Conservation (phyloP, 2,888 invertebrate species). For the Calephelis perditalis region DNA sequence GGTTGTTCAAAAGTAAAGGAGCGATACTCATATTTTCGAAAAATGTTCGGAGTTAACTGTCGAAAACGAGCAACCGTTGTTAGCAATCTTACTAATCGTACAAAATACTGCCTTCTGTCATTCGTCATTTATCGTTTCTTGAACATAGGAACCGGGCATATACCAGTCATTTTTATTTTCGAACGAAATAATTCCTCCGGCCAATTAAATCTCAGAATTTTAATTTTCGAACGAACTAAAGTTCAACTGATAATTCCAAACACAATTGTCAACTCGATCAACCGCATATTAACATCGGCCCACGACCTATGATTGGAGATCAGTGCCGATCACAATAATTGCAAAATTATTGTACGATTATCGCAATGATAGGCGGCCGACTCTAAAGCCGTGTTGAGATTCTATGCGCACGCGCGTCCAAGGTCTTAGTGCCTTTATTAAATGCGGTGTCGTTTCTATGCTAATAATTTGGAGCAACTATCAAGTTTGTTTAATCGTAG, state of each 20-base stretch:
- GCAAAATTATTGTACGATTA: conserved; percentile 19
- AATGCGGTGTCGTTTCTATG: conserved; percentile 55
- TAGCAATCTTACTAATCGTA: too few species aligned
- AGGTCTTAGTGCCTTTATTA: conserved; percentile 43
- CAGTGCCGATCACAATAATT: conserved; percentile 34
- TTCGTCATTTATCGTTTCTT: too few species aligned
- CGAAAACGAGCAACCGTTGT: too few species aligned
- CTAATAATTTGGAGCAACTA: conserved; percentile 40
- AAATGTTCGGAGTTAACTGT: too few species aligned
- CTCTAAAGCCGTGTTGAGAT: conserved; percentile 25
- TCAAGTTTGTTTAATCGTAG: neutral
- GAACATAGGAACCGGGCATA: too few species aligned
- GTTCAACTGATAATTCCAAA: conserved; percentile 2
- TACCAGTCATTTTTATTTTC: too few species aligned
- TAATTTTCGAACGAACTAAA: too few species aligned
- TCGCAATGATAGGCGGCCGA: conserved; percentile 27
- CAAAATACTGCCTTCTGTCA: too few species aligned
- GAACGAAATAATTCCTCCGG: too few species aligned
- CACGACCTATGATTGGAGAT: conserved; percentile 43
- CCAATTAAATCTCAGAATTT: too few species aligned
- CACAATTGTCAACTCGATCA: conserved; percentile 36
- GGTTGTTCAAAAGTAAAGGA: too few species aligned
- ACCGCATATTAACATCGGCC: conserved; percentile 36
- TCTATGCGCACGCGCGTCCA: conserved; percentile 24
- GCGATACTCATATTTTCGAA: too few species aligned